phyloP scores from a whole-genome alignment of 2,888 invertebrate genomes.

The Gymnocheta viridis region DNA sequence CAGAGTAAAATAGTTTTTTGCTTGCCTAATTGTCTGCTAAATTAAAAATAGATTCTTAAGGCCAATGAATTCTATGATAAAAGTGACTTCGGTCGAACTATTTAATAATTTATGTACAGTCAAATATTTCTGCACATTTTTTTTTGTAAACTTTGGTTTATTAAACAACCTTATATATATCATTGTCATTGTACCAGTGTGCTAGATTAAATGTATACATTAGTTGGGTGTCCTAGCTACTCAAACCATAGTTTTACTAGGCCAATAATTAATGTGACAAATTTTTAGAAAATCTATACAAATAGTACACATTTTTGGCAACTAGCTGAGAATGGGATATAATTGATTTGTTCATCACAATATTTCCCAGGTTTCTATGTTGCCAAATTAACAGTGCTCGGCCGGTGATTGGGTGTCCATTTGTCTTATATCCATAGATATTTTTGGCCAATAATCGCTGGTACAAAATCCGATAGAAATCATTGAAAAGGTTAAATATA shows the following conservation, averaged over 20 bases:
- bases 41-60: slow-evolving; percentile 73
- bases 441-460: slow-evolving; percentile 75
- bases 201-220: slow-evolving; percentile 77
- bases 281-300: neutral
- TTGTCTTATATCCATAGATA: slow-evolving; percentile 70
- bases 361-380: slow-evolving; percentile 14
- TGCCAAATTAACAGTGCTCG: slow-evolving; percentile 53
- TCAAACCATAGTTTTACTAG: slow-evolving; percentile 72
- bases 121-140: neutral
- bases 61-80: slow-evolving; percentile 75
- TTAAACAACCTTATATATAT: neutral
- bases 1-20: slow-evolving; percentile 77
- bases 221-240: slow-evolving; percentile 74
- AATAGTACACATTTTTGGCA: slow-evolving; percentile 3
- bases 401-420: slow-evolving; percentile 76
- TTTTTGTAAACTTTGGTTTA: slow-evolving; percentile 20
- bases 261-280: slow-evolving; percentile 74
- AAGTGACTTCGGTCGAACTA: neutral
- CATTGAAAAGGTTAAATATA: neutral
- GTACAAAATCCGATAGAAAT: slow-evolving; percentile 65
- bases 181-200: slow-evolving; percentile 71
- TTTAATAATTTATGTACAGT: too few species aligned
- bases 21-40: slow-evolving; percentile 77
- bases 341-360: neutral
- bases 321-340: slow-evolving; percentile 50